A percentile compares a stretch with the other conserved stretches of the same genome.
Conservation (phyloP, 2,888 invertebrate genomes). For the Mellilla xanthometata region DNA sequence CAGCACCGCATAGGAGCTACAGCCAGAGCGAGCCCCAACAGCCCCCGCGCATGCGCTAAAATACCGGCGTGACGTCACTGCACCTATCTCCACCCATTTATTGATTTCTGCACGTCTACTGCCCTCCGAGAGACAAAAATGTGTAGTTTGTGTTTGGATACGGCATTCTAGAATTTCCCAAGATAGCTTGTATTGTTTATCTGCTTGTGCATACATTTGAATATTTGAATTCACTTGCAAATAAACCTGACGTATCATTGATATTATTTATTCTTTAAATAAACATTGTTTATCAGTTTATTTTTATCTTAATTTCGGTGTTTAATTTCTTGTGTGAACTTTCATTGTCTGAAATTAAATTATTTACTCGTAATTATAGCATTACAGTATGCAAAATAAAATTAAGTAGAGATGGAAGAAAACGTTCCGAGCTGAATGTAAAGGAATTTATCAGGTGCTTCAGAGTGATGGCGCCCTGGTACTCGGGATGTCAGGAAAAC, state of each 20-base stretch:
- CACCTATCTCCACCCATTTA: constrained; percentile 26
- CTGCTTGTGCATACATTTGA: no score
- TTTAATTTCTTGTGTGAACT: no score
- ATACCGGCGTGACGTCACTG: constrained; percentile 3
- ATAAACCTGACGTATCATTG: no score
- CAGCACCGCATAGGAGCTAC: constrained; percentile 41
- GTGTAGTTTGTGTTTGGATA: constrained; percentile 19
- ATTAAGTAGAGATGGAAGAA: not conserved
- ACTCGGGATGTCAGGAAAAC: constrained; percentile 47
- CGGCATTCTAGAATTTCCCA: constrained; percentile 2
- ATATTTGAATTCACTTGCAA: no score
- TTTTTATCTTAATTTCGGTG: no score
- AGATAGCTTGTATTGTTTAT: no score
- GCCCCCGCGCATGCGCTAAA: constrained; percentile 60
- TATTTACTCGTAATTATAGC: no score
- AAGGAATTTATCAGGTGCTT: constrained; percentile 27
- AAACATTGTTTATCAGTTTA: no score
- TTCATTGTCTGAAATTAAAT: no score
- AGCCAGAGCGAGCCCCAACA: not conserved
- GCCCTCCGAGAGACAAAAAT: constrained; percentile 9
- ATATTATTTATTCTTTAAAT: no score
- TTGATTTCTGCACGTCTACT: constrained; percentile 44
- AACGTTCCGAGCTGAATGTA: constrained; percentile 17
- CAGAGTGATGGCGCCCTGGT: constrained; percentile 33
- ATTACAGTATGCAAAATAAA: no score